These are phyloP conservation scores for Falco naumanni DNA, from an alignment of 2,797 vertebrate species.

Conservation along the genomic window DNA sequence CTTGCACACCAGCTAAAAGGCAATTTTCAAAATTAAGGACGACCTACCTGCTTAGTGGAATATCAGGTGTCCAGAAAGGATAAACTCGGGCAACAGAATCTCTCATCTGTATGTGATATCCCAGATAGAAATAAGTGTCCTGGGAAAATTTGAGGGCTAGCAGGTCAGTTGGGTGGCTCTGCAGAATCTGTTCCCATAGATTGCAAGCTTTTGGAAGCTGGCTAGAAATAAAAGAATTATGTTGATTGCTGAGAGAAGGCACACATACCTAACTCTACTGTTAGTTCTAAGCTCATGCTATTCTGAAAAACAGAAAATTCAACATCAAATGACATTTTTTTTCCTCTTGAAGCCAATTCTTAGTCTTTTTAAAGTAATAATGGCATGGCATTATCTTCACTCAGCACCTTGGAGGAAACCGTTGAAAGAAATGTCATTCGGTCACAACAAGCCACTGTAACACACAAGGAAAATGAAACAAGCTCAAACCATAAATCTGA, in stretches of 20 bases:
- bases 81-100: conserved; percentile 89
- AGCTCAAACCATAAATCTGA: neutral
- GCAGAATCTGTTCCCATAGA: conserved; percentile 89
- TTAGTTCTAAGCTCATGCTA: neutral
- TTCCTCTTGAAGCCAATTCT: neutral
- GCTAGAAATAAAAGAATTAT: conserved; percentile 69
- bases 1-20: fast-evolving
- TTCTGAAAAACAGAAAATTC: neutral
- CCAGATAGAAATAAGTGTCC: conserved; percentile 89
- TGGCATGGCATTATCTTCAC: neutral
- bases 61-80: conserved; percentile 88
- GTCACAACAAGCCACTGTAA: neutral
- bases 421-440: neutral
- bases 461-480: neutral
- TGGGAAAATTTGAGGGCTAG: conserved; percentile 92
- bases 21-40: neutral
- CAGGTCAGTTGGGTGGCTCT: conserved; percentile 89
- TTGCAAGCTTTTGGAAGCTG: conserved; percentile 82
- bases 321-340: neutral
- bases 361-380: neutral
- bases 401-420: neutral
- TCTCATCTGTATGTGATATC: conserved; percentile 84
- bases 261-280: neutral
- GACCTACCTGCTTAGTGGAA: conserved; percentile 86
- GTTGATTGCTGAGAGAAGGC: neutral